phyloP scores from a whole-genome alignment of 2,113 vertebrate genomes.

The Brachionichthys hirsutus region DNA sequence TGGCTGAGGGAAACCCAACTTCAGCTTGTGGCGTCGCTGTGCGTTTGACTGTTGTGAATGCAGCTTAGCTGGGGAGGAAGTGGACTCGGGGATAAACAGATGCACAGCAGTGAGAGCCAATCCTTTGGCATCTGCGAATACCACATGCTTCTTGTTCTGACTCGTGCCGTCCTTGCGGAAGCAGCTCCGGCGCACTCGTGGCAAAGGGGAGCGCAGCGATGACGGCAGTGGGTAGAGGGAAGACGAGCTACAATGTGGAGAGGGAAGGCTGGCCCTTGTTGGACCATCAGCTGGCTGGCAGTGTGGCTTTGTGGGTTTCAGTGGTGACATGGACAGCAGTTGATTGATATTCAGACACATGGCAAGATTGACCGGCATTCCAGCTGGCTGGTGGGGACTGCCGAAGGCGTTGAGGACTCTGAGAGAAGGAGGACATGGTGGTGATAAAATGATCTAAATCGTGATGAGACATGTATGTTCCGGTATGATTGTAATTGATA shows the following conservation, averaged over 20 bases:
- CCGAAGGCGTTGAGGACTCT: constrained; percentile 66
- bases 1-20: constrained; percentile 72
- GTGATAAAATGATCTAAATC: background rate
- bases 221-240: constrained; percentile 4
- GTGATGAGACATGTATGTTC: too few species aligned
- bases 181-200: constrained; percentile 32
- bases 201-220: accelerated
- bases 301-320: constrained; percentile 12
- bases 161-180: constrained; percentile 35
- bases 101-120: constrained; percentile 71
- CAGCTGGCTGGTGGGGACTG: constrained; percentile 6
- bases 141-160: constrained; percentile 72
- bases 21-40: constrained; percentile 27
- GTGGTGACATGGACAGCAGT: constrained; percentile 31
- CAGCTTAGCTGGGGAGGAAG: constrained; percentile 14
- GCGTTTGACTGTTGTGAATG: constrained; percentile 24
- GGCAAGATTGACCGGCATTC: constrained; percentile 68
- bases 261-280: background rate
- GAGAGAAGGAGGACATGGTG: constrained; percentile 8
- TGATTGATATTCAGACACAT: constrained; percentile 65
- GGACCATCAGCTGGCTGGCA: background rate
- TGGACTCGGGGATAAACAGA: constrained; percentile 65
- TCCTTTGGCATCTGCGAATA: constrained; percentile 82
- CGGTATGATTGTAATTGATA: background rate
- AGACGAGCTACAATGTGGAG: constrained; percentile 47